Percentiles rank a stretch among this genome's conserved stretches.
These are phyloP conservation scores for Chondrilla cf. caribensis DNA, from an alignment of 37 sponge, comb jelly and placozoan genomes.

Conservation along the genomic window DNA sequence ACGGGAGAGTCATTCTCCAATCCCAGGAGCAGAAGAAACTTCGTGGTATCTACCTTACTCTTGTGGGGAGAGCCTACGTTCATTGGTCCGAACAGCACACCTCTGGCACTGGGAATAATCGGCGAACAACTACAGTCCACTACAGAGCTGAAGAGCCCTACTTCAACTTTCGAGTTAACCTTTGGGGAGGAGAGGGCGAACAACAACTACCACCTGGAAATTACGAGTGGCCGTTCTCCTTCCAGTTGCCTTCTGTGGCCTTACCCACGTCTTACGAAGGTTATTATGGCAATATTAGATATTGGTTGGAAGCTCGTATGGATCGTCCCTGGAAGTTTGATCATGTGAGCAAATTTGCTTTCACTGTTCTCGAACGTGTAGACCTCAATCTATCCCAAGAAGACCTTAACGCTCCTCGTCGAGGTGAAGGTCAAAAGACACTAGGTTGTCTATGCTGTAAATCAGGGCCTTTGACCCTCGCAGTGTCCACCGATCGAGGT, in stretches of 20 bases:
- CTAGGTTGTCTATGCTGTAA: slow-evolving; percentile 65
- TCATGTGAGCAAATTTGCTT: not conserved
- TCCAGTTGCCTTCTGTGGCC: slow-evolving; percentile 13
- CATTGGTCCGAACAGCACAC: slow-evolving; percentile 65
- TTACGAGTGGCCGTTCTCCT: slow-evolving; percentile 39
- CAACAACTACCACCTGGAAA: slow-evolving; percentile 28
- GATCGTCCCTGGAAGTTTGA: slow-evolving; percentile 40
- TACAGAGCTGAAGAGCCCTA: slow-evolving; percentile 16
- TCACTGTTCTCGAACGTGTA: slow-evolving; percentile 39
- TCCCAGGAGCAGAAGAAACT: slow-evolving; percentile 14
- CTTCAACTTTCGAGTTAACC: not conserved
- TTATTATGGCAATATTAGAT: slow-evolving; percentile 39
- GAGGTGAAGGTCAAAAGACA: slow-evolving; percentile 38
- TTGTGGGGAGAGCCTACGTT: slow-evolving; percentile 46
- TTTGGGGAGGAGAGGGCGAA: not conserved
- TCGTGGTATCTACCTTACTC: slow-evolving; percentile 33
- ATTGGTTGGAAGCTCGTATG: slow-evolving; percentile 44
- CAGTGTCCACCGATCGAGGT: slow-evolving; percentile 29
- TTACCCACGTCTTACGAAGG: slow-evolving; percentile 30
- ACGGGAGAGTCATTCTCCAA: slow-evolving; percentile 38
- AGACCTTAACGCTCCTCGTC: not conserved
- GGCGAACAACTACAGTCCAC: slow-evolving; percentile 34
- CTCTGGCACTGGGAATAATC: slow-evolving; percentile 21
- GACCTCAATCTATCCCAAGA: slow-evolving; percentile 39
- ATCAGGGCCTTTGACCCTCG: slow-evolving; percentile 54